Percentiles rank a stretch among this genome's conserved stretches.
Conservation (phyloP, 2,797 vertebrate genomes). For the Sylvia borin region DNA sequence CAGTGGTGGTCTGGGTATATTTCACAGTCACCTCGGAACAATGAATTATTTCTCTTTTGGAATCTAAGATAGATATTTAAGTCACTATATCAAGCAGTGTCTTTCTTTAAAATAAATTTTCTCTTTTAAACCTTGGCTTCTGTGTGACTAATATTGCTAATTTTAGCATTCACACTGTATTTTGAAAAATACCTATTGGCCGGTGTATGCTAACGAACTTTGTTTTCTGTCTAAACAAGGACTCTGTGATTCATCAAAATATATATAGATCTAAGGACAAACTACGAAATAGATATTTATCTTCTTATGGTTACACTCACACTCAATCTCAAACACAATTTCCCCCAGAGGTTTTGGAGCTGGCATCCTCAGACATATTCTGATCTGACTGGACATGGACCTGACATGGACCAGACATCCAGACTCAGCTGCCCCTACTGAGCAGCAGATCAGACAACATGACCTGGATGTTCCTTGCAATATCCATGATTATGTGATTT, state of each 20-base stretch:
- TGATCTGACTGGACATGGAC: neutral
- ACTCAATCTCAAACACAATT: neutral
- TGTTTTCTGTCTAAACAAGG: neutral
- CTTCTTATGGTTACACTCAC: neutral
- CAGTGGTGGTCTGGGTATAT: neutral
- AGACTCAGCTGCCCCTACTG: neutral
- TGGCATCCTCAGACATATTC: neutral
- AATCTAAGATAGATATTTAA: neutral
- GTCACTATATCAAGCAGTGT: neutral
- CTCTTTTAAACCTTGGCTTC: neutral
- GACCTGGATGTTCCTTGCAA: neutral
- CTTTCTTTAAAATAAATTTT: neutral
- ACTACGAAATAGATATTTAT: neutral
- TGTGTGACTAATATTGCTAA: neutral
- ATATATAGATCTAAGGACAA: neutral
- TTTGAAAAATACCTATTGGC: neutral
- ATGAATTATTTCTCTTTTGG: neutral
- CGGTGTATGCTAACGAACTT: neutral
- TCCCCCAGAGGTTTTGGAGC: neutral
- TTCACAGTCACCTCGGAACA: neutral
- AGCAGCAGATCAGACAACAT: neutral
- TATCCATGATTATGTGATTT: neutral
- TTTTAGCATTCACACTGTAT: neutral
- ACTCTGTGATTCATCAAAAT: neutral
- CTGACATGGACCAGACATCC: neutral